Conservation (phyloP, 2,797 vertebrate species). For the Gallinago stenura region DNA sequence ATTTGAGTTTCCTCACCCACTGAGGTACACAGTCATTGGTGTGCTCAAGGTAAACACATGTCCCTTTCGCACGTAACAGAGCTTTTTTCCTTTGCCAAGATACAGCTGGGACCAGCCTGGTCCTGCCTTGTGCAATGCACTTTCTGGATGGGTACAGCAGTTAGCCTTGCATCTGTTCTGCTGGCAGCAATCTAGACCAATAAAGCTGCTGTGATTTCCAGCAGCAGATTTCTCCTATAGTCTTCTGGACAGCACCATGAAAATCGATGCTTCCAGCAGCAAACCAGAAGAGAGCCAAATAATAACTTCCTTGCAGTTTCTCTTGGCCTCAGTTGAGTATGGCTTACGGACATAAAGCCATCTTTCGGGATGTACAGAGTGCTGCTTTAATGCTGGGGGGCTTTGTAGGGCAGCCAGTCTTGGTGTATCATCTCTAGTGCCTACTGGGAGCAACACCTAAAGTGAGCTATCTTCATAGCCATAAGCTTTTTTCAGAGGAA, state of each 20-base stretch:
- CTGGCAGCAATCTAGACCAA: not conserved
- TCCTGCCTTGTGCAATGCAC: not conserved
- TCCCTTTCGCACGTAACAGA: not conserved
- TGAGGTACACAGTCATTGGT: not conserved
- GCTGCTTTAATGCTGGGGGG: not conserved
- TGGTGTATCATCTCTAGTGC: not conserved
- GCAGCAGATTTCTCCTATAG: not conserved
- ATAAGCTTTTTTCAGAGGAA: not conserved
- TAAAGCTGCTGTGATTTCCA: not conserved
- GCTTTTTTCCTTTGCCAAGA: not conserved
- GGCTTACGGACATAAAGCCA: not conserved
- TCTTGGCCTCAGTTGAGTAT: fast-evolving
- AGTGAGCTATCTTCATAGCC: not conserved
- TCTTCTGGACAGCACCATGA: not conserved
- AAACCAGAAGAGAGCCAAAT: not conserved
- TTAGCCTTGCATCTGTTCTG: not conserved
- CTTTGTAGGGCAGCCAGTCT: not conserved
- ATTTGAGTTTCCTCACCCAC: not conserved
- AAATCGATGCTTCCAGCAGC: not conserved
- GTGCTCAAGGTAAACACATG: not conserved
- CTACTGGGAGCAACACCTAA: not conserved
- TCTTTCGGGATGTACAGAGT: not conserved
- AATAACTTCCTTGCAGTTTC: not conserved
- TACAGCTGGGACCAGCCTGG: not conserved
- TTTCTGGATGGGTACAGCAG: not conserved